These are phyloP conservation scores for Passer domesticus DNA, from an alignment of 2,113 vertebrate species.

Conservation along the genomic window DNA sequence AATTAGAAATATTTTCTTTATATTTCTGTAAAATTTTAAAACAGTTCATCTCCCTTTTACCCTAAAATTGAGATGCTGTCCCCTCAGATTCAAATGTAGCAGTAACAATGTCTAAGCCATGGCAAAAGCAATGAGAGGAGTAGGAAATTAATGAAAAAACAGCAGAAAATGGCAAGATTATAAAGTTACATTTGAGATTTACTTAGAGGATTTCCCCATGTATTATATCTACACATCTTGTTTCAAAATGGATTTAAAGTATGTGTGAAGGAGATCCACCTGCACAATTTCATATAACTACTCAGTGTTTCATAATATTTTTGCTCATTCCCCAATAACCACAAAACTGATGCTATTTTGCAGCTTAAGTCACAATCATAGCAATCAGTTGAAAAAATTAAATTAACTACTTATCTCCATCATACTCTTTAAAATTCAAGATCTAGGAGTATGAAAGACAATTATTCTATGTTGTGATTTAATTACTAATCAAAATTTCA, in stretches of 20 bases:
- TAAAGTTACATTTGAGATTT: background rate
- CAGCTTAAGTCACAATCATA: background rate
- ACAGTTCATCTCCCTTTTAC: background rate
- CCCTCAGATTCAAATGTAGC: background rate
- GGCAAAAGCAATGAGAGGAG: background rate
- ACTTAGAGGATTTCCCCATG: background rate
- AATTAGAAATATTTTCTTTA: background rate
- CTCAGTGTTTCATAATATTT: background rate
- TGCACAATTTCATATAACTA: background rate
- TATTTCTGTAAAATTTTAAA: background rate
- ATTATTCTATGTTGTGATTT: background rate
- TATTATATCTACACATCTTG: background rate
- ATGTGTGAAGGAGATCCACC: background rate
- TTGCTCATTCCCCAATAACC: background rate
- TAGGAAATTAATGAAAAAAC: background rate
- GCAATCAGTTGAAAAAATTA: conserved; percentile 4
- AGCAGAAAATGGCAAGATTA: background rate
- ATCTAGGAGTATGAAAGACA: background rate
- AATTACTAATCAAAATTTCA: conserved; percentile 10
- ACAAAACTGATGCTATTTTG: background rate
- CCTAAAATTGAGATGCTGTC: background rate
- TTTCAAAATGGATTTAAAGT: background rate
- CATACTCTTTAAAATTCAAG: background rate
- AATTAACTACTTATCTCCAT: conserved; percentile 11
- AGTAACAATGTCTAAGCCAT: background rate